A percentile compares a stretch with the other conserved stretches of the same genome.
Evolutionary conservation across 2,797 vertebrate species (phyloP).

Genomic region (Falco biarmicus): DNA sequence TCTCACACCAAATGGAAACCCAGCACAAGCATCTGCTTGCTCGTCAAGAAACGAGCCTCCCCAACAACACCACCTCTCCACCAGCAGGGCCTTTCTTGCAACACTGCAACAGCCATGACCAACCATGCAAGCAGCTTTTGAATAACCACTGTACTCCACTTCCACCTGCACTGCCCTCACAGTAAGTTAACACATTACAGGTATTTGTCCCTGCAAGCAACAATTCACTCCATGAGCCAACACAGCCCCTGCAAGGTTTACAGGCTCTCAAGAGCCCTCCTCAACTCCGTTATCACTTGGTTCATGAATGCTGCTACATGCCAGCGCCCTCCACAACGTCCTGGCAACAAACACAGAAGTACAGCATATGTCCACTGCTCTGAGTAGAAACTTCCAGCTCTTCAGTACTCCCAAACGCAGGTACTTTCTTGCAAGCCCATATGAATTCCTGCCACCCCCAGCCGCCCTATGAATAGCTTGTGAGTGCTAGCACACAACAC

Average conservation of each 20-base stretch:
- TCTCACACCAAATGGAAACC: neutral
- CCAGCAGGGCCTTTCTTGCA: neutral
- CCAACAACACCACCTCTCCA: neutral
- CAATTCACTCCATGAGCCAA: neutral
- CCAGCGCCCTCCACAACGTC: neutral
- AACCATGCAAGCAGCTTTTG: neutral
- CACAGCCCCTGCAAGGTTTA: neutral
- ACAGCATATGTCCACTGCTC: neutral
- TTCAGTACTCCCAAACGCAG: neutral
- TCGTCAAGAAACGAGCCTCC: neutral
- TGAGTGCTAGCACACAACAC: neutral
- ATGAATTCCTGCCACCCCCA: rapidly evolving
- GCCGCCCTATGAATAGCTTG: rapidly evolving
- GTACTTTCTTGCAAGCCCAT: neutral
- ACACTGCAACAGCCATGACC: neutral
- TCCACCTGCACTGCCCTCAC: neutral
- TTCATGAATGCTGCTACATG: neutral
- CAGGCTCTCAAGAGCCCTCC: neutral
- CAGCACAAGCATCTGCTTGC: neutral
- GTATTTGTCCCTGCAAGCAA: neutral
- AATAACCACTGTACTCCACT: neutral
- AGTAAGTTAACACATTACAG: neutral
- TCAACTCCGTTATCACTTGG: neutral
- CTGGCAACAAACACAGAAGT: neutral
- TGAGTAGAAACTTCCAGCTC: neutral